Evolutionary conservation across 2,797 vertebrate species (phyloP).

Genomic region (Sebastes diaconus): DNA sequence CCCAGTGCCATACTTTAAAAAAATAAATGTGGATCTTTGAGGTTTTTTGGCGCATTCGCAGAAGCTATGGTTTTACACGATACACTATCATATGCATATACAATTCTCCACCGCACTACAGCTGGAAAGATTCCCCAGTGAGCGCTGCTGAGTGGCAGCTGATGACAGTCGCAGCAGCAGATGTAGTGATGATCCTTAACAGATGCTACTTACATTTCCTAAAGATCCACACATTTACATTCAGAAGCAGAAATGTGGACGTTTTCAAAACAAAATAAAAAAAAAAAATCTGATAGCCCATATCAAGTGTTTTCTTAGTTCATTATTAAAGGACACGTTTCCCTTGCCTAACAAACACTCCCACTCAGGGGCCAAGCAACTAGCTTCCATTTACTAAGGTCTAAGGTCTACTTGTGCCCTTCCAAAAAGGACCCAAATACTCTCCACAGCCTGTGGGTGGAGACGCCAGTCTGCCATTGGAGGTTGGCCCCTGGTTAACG

Average conservation of each 20-base stretch:
- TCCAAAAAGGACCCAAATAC: too few relatives aligned
- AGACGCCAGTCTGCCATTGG: too few relatives aligned
- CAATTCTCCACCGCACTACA: neutral
- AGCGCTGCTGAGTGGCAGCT: slow-evolving; percentile 5
- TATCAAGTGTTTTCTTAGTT: neutral
- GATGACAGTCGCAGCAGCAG: slow-evolving; percentile 10
- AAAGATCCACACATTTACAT: neutral
- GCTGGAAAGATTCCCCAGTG: neutral
- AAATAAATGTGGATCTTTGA: neutral
- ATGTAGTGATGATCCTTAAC: neutral
- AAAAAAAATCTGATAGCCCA: neutral
- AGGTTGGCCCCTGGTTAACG: too few relatives aligned
- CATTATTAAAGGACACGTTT: too few relatives aligned
- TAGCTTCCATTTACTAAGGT: too few relatives aligned
- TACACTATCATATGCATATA: neutral
- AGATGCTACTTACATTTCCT: slow-evolving; percentile 7
- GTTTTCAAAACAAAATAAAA: neutral
- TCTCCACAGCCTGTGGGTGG: too few relatives aligned
- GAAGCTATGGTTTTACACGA: neutral
- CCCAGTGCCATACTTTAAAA: neutral
- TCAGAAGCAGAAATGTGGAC: neutral
- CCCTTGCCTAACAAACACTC: too few relatives aligned
- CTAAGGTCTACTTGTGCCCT: too few relatives aligned
- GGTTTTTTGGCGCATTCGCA: neutral
- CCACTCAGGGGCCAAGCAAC: too few relatives aligned